These are phyloP conservation scores for Pseudomyrmex gracilis DNA, from an alignment of 1,140 invertebrate species.

Conservation along the genomic window DNA sequence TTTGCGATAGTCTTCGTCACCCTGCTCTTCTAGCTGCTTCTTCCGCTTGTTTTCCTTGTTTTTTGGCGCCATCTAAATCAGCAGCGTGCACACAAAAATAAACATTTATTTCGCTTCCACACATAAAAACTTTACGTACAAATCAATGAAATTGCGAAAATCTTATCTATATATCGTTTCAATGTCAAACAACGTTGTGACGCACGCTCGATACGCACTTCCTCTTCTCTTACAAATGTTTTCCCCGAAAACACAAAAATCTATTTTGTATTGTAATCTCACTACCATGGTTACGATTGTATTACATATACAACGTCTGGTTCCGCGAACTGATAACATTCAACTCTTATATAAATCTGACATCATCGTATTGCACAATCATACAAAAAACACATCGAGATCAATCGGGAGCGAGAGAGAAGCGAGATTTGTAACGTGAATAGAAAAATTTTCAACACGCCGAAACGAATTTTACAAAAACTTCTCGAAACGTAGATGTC, in stretches of 20 bases:
- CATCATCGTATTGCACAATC: constrained; percentile 28
- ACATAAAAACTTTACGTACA: too few species aligned
- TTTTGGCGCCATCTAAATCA: constrained; percentile 84
- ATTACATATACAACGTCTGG: neutral
- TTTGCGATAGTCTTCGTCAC: constrained; percentile 92
- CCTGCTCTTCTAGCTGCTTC: constrained; percentile 87
- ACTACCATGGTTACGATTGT: constrained; percentile 24
- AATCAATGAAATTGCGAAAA: too few species aligned
- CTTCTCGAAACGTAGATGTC: neutral
- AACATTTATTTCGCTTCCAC: too few species aligned
- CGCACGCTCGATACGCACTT: too few species aligned
- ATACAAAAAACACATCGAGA: constrained; percentile 30
- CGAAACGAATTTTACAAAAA: too few species aligned
- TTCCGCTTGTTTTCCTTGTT: constrained; percentile 84
- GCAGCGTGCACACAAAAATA: constrained; percentile 12
- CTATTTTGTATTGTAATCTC: constrained; percentile 13
- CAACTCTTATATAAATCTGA: constrained; percentile 59
- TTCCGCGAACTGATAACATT: constrained; percentile 54
- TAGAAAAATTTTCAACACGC: too few species aligned
- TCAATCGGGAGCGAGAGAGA: too few species aligned
- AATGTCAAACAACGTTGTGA: too few species aligned
- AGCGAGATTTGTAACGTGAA: too few species aligned
- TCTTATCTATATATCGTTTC: too few species aligned
- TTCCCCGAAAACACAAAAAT: neutral
- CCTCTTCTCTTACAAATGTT: neutral